Base-by-base conservation (phyloP, 2,113 vertebrate genomes). In the Podiceps cristatus region DNA sequence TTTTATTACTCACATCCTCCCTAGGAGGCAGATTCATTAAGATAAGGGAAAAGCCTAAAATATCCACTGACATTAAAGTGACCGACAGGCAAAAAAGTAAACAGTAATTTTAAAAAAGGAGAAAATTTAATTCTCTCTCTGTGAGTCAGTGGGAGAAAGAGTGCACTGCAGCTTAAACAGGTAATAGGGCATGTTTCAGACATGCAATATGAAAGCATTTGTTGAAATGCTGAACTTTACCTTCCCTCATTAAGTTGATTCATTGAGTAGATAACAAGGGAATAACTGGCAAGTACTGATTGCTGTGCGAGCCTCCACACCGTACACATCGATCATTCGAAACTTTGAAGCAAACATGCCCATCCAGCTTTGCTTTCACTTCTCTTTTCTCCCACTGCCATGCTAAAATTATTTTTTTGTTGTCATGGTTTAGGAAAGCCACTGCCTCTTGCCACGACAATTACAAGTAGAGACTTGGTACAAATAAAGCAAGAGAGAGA, bases 231-330 rank as follows among this genome's bases (percentile, higher is more conserved):
- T 96, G 91, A 96, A 94, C 89, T 95, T 96, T 72, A 25, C 74
- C 78, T 96, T 88, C 90, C 88, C 89, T 97, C 90, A 91, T 98
- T 97, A 97, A 82, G 50, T 88, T 97, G 96, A 98, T 97, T 96
- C 95, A 97, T 88, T 76, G 86, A 94, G 85, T 60, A 91, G 42
- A 92, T 96, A 93, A 94, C 92, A 86, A 84, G 82, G 76, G 85
- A 94, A 94, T 93, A 93, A 91, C 91, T 93, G 94, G 81, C 94
- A 96, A 95, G 85, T 24, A 42, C 7, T n/a, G 78, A 86, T 79
- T 90, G 86, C 96, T 92, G 71, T 93, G 90, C 59, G 72, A 97
- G 79, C 55, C 68, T 92, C 84, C 66, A 81, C 7, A 6, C 20
- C 58, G 62, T 58, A 79, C 60, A 56, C 31, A 96, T 90, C n/a